These are phyloP conservation scores for Leptopilina drosophilae DNA, from an alignment of 2,888 invertebrate species.

Conservation along the genomic window DNA sequence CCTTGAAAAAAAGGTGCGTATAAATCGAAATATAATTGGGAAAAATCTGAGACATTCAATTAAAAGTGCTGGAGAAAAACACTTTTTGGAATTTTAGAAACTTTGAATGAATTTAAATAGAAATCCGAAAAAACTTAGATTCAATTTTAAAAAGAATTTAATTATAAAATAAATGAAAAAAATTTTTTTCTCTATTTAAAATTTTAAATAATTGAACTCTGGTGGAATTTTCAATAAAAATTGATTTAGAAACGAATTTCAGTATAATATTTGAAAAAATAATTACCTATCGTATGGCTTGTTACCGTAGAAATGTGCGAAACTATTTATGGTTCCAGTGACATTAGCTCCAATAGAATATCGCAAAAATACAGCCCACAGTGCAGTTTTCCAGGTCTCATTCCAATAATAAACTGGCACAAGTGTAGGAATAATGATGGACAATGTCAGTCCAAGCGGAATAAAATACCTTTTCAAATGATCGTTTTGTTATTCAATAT, in stretches of 20 bases:
- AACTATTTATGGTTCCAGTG: slow-evolving; percentile 4
- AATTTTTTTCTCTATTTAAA: no score
- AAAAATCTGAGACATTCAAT: not conserved
- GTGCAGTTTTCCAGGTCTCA: slow-evolving; percentile 6
- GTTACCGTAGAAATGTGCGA: slow-evolving; percentile 6
- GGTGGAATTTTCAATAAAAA: no score
- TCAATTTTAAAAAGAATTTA: no score
- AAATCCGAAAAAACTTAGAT: no score
- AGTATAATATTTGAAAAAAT: not conserved
- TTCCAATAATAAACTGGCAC: slow-evolving; percentile 29
- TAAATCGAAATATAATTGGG: not conserved
- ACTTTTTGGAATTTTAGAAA: no score
- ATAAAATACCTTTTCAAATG: not conserved
- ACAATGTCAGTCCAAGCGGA: not conserved
- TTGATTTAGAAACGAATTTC: no score
- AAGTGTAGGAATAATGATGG: not conserved
- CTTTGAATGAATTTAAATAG: no score
- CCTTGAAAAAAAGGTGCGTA: not conserved
- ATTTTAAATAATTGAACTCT: no score
- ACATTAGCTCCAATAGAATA: not conserved
- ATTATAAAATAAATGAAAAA: no score
- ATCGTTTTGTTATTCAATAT: not conserved
- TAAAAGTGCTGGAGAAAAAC: not conserved
- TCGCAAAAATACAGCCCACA: not conserved
- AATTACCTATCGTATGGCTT: slow-evolving; percentile 23